phyloP scores from a whole-genome alignment of 1,140 invertebrate species.

The Onthophagus taurus region DNA sequence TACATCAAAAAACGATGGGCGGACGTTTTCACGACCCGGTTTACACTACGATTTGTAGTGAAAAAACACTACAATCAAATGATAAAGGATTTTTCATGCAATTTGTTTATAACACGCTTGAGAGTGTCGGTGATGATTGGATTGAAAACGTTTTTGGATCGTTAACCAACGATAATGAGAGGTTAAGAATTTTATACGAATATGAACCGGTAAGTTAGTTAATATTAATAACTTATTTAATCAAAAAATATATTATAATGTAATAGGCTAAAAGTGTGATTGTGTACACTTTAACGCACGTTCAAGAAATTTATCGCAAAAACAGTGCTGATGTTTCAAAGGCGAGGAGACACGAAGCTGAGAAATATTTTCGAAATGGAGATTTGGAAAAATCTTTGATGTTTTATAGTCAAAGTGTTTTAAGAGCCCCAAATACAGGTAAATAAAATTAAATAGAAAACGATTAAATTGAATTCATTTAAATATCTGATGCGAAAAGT shows the following conservation, averaged over 20 bases:
- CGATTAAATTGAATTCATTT: slow-evolving; percentile 1
- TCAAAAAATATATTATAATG: not conserved
- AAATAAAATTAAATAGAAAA: slow-evolving; percentile 8
- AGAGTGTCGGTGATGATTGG: slow-evolving; percentile 42
- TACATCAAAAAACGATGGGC: no score
- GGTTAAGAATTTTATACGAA: slow-evolving; percentile 42
- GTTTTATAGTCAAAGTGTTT: slow-evolving; percentile 50
- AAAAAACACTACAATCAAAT: slow-evolving; percentile 49
- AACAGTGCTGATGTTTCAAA: slow-evolving; percentile 45
- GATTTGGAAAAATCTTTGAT: slow-evolving; percentile 46
- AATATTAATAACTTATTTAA: not conserved
- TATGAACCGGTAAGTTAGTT: slow-evolving; percentile 39
- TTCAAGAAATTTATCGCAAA: slow-evolving; percentile 45
- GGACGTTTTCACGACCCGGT: slow-evolving; percentile 6
- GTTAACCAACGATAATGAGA: slow-evolving; percentile 42
- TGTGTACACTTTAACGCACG: slow-evolving; percentile 42
- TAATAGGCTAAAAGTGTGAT: slow-evolving; percentile 41
- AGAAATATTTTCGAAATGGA: slow-evolving; percentile 37
- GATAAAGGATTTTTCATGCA: slow-evolving; percentile 49
- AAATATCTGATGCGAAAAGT: no score
- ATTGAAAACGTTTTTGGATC: slow-evolving; percentile 44
- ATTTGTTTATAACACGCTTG: slow-evolving; percentile 42
- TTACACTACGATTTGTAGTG: slow-evolving; percentile 40
- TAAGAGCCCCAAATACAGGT: slow-evolving; percentile 49
- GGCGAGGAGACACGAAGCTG: slow-evolving; percentile 41